Base-by-base conservation (phyloP, 2,888 invertebrate species). In the Druceiella hillmani region DNA sequence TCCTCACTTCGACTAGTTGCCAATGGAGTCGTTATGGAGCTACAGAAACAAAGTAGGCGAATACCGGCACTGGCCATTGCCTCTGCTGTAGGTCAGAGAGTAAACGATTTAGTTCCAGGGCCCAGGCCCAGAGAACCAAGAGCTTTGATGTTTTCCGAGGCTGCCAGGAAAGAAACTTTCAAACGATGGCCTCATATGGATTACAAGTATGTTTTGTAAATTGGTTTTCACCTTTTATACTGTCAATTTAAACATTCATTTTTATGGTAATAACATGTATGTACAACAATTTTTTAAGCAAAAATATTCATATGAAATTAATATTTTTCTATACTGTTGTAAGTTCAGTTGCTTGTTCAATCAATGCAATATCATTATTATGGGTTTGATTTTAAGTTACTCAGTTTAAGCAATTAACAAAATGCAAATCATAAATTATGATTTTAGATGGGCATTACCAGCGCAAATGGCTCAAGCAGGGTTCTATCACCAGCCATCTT, bases 401-500 rank as follows among this genome's bases (percentile, higher is more conserved):
- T 16, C n/a, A 14, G 3, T 13, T 15, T 2, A 13, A 30, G 12
- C n/a, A 35, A 13, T 33, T 38, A 15, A 14, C 12, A 6, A 16
- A 24, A 3, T 7, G 17, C 13, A 6, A 5, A 37, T 10, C 2
- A 2, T 36, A 9, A 5, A 20, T 37, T 28, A 42, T 45, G 25
- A 31, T 55, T 57, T 25, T 55, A 90, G 90, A 64, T 95, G 94
- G 93, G 94, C 94, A 3, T 61, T 93, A 40, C 94, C 94, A 0
- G 90, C 91, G 52, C 90, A 91, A 57, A 94, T 95, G 94, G 93
- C 94, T 3, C 92, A 94, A 59, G 94, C 94, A 2, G 95, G 95
- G 10, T 95, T 95, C 66, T 95, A 92, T 67, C 92, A 94, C 64
- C 90, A 93, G 60, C 93, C 94, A 1, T 87, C 89, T 36, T 78